Base-by-base conservation (phyloP, 37 sponge, comb jelly and placozoan genomes). In the Chondrosia reniformis region DNA sequence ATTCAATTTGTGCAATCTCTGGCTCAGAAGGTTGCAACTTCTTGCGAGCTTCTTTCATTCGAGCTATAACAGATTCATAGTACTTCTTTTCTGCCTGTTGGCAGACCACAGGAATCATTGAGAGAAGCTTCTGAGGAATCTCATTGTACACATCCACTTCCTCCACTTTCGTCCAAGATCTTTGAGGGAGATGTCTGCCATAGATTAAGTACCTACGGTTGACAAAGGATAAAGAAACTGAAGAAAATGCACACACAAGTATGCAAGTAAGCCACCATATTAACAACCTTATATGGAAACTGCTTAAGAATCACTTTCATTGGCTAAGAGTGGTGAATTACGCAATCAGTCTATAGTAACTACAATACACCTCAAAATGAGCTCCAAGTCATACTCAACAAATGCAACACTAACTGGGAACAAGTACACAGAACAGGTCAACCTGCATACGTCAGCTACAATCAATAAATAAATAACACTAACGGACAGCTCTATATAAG, bases 61-160 rank as follows among this genome's bases (percentile, higher is more conserved):
- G 28, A 32, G 25, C 31, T 21, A 64, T 30, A 32, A 81, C 57
- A 25, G 79, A 63, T 1, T 84, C 76, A 15, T 85, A 63, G 55
- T 86, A 84, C 83, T 77, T 78, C 6, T 76, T 80, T 79, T 93
- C 94, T 10, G 87, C 87, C 19, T 52, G 59, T 42, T 71, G 63
- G 40, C 87, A 89, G 1, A 58, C 43, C 7, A 46, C 22, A 0
- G 94, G 94, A 30, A 89, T 39, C 32, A 93, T 80, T 13, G 78
- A 72, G 0, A 93, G 84, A 30, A 89, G 57, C 56, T 45, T 32
- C 33, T 32, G 74, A 9, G 94, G 81, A 38, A 81, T 76, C 38
- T 88, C 79, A 1, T 80, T 45, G 75, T 86, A 84, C 54, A 77
- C 28, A 58, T 93, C 94, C 43, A 80, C 39, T 4, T 54, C 22